These are phyloP conservation scores for Ladona fulva DNA, from an alignment of 1,140 invertebrate genomes.

Conservation along the genomic window DNA sequence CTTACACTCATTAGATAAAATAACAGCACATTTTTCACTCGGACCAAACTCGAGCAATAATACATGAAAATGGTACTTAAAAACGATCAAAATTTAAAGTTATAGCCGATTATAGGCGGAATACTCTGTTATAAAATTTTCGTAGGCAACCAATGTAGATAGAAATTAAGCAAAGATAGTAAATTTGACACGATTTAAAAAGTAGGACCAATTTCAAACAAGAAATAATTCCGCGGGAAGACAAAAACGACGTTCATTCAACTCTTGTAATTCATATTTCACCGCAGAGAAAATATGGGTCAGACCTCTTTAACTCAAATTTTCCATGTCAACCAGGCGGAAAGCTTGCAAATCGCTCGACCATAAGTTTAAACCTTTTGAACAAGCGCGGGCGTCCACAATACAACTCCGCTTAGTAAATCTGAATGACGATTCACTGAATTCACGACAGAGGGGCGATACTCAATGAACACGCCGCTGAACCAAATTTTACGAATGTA, in stretches of 20 bases:
- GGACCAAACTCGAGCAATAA: no score
- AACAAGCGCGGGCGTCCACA: not conserved
- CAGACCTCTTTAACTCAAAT: conserved; percentile 4
- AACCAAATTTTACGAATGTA: not conserved
- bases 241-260: not conserved
- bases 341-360: not conserved
- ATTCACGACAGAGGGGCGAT: not conserved
- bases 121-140: no score
- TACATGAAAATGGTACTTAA: no score
- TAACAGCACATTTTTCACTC: no score
- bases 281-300: not conserved
- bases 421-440: not conserved
- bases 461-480: not conserved
- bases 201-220: no score
- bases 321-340: not conserved
- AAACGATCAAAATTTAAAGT: no score
- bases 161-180: no score
- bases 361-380: not conserved
- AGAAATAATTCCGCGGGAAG: no score
- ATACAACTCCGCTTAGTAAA: not conserved
- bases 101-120: no score
- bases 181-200: no score
- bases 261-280: not conserved
- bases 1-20: no score
- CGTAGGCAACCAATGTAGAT: no score